Evolutionary conservation across 2,113 vertebrate genomes (phyloP), one percentile per base, ranked within the genome.

Genomic region (Erythrolamprus reginae): DNA sequence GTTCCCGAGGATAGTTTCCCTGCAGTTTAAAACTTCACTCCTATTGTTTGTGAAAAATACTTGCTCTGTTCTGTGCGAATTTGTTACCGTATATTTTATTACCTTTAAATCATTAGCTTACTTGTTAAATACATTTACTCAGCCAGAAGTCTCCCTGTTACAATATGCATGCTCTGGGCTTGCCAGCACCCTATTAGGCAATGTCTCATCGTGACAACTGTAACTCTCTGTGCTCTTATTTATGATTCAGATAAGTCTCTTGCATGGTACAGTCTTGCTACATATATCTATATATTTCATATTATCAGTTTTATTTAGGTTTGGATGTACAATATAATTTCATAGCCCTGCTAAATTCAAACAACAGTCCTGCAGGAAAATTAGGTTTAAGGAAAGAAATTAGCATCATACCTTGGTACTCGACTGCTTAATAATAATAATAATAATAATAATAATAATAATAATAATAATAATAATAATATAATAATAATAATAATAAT

Each of bases 1-100:
- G 33, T 55, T 90, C 42, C 84, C 47, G 84, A 86, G 58, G 48
- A 42, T 48, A 45, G 51, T 55, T 87, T 53, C 9, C 28, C 8
- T 26, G 13, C 83, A 5, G 10, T 86, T 86, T 52, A 70, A 84
- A 86, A 90, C 56, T 42, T 85, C 23, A 28, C 56, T 77, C 53
- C 84, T 50, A 55, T 38, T 45, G 26, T 28, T 87, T 77, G 84
- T 53, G 84, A 90, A 28, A 82, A 86, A 52, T 28, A 82, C 61
- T 77, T 90, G 84, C 50, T 47, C 70, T 28, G 9, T 77, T 42
- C 89, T 28, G 15, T 51, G 84, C 55, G 89, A 86, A 77, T 77
- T 70, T 86, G 84, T 77, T 82, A 77, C 89, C 55, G 50, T 55
- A 90, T 90, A 86, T 86, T 90, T 90, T 90, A 87, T 90, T 77